Evolutionary conservation across 2,888 invertebrate species (phyloP), one percentile per base, ranked within the genome.

Genomic region (Lasioglossum oenotherae): DNA sequence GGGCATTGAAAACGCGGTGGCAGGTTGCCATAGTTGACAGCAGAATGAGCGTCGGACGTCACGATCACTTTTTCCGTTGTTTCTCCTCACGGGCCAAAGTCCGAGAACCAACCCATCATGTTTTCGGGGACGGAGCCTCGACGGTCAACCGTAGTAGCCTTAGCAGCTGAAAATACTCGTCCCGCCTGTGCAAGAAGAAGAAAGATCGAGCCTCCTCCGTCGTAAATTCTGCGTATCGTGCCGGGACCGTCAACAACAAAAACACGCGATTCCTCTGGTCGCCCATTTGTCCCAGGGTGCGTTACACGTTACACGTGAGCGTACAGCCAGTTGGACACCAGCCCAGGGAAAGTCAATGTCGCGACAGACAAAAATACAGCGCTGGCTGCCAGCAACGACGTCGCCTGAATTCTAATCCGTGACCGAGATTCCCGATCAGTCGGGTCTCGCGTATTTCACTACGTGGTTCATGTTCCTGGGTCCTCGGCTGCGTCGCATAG

Each of bases 261-360:
- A 38, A 38, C 77, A 53, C 69, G 69, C 69, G 77, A 78, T 49
- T 35, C 38, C 35, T 35, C 31, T 41, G 38, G 73, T 35, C 78
- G 49, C 57, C 44, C 31, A 73, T 38, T 72, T 73, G 71, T 60
- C 72, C 57, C 72, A 31, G 71, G 53, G 78, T 79, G 60, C 78
- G 78, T 79, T 73, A 73, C 80, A 80, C 60, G 76, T 82, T 73
- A 73, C 80, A 80, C 60, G 76, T 82, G 84, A 80, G 71, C 46
- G 31, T 72, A 46, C 5, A 69, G 76, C 46, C 27, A 74, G 82
- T 90, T 90, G 90, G 87, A 87, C 74, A 57, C 16, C 53, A 12
- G 82, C 84, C 87, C 84, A 80, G 82, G 76, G 86, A 90, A 89
- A 90, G 91, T 91, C 91, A 91, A 91, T 91, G 91, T 91, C 91